Percentiles rank a stretch among this genome's conserved stretches.
Conservation (phyloP, 35 echinoderm and acorn worm genomes). For the Ophioderma brevispina region DNA sequence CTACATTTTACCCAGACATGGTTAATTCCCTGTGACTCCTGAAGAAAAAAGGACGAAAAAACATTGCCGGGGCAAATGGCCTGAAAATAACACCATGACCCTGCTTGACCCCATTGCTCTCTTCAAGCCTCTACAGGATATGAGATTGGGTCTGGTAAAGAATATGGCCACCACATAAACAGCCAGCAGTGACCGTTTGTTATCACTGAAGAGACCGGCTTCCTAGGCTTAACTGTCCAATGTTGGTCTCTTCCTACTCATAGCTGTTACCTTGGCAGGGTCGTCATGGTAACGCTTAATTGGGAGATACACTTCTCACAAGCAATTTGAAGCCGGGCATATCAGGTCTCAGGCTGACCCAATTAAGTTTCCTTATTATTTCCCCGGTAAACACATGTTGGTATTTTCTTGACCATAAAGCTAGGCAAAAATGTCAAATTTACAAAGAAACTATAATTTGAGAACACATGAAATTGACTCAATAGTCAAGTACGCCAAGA, state of each 20-base stretch:
- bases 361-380: neutral
- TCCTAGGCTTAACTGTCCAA: neutral
- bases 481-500: too few relatives aligned
- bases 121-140: neutral
- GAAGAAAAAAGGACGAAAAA: neutral
- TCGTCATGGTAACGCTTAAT: neutral
- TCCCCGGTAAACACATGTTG: too few relatives aligned
- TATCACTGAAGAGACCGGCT: neutral
- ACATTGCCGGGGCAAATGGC: neutral
- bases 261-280: neutral
- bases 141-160: neutral
- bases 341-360: neutral
- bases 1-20: neutral
- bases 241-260: neutral
- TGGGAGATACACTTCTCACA: neutral
- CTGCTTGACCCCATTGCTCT: neutral
- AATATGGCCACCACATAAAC: neutral
- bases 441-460: too few relatives aligned
- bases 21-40: neutral
- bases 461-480: too few relatives aligned
- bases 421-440: too few relatives aligned
- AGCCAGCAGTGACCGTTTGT: neutral
- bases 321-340: neutral
- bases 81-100: neutral
- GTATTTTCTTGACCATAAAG: too few relatives aligned